A percentile compares a stretch with the other conserved stretches of the same genome.
Evolutionary conservation across 2,797 vertebrate genomes (phyloP).

Genomic region (Pempheris klunzingeri): DNA sequence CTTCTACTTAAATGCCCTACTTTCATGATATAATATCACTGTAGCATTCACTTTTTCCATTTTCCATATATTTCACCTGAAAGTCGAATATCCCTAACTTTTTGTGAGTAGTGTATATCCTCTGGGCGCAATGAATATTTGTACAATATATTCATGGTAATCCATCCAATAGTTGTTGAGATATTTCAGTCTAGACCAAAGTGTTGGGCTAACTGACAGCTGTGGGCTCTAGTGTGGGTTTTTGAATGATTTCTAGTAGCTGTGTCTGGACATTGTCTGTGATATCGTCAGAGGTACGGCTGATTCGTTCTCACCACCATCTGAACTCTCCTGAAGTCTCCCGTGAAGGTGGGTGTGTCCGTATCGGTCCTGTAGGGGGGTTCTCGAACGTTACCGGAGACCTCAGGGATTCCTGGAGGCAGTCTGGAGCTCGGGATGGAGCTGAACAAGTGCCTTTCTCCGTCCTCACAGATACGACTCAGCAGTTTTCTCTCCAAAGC

Average conservation of each 20-base stretch:
- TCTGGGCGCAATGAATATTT: background rate
- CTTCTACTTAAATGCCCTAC: too few species aligned
- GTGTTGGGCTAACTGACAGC: background rate
- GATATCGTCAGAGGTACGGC: too few species aligned
- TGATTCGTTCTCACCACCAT: constrained; percentile 62
- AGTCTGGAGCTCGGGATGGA: constrained; percentile 69
- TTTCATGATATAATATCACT: too few species aligned
- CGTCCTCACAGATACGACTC: constrained; percentile 84
- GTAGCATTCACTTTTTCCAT: too few species aligned
- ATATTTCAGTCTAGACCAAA: background rate
- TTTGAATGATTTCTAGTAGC: background rate
- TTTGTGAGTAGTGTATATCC: too few species aligned
- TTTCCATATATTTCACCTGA: too few species aligned
- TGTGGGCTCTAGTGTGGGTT: background rate
- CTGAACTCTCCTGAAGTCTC: constrained; percentile 62
- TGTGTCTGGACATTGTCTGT: background rate
- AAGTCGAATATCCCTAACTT: too few species aligned
- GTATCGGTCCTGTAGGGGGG: constrained; percentile 58
- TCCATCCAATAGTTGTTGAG: background rate
- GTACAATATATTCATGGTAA: background rate
- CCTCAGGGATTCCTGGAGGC: constrained; percentile 66
- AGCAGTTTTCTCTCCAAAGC: constrained; percentile 88
- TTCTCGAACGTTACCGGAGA: constrained; percentile 34
- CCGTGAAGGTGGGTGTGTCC: constrained; percentile 63
- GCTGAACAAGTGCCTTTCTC: constrained; percentile 73